Evolutionary conservation across 2,113 vertebrate genomes (phyloP), one percentile per base, ranked within the genome.

Genomic region (Malurus elegans): DNA sequence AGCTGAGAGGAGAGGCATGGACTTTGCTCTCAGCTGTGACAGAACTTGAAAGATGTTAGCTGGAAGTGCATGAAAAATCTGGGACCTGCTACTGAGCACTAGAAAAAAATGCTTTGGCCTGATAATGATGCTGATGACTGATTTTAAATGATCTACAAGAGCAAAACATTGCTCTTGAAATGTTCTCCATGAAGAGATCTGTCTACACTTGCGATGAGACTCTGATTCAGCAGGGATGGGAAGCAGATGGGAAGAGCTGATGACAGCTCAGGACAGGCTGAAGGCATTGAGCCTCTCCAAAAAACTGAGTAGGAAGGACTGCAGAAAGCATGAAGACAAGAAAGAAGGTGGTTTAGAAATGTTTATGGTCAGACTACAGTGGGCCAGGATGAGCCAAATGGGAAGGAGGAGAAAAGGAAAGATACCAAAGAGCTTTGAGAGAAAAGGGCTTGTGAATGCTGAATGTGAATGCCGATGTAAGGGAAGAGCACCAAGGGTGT

Each of bases 401-500:
- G 9, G 29, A 47, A 44, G 28, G n/a, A 29, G 13, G 42, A 15
- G 38, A 61, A 54, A 34, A 42, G 5, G 17, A 15, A 89, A 74
- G 32, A 40, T 64, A 24, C 2, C 6, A 17, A 64, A 44, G 5
- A 47, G 8, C 19, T 81, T 54, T 36, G 34, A 47, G 60, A 44
- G 34, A 32, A 24, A 19, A 58, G 18, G 17, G 10, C 2, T 69
- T 57, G 28, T 4, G 14, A 16, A 9, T 21, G 13, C 5, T 66
- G 20, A 29, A 34, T 25, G 8, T 2, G 2, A n/a, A n/a, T n/a
- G n/a, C n/a, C n/a, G n/a, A 0, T 18, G 21, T 24, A 56, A 32
- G 15, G 36, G 18, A 72, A 53, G 18, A 67, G 18, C 45, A 45
- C 10, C 11, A 6, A 6, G 14, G 17, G 19, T 78, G 32, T 54